These are phyloP conservation scores for Lophochroa leadbeateri DNA, from an alignment of 2,113 vertebrate species.

Conservation along the genomic window DNA sequence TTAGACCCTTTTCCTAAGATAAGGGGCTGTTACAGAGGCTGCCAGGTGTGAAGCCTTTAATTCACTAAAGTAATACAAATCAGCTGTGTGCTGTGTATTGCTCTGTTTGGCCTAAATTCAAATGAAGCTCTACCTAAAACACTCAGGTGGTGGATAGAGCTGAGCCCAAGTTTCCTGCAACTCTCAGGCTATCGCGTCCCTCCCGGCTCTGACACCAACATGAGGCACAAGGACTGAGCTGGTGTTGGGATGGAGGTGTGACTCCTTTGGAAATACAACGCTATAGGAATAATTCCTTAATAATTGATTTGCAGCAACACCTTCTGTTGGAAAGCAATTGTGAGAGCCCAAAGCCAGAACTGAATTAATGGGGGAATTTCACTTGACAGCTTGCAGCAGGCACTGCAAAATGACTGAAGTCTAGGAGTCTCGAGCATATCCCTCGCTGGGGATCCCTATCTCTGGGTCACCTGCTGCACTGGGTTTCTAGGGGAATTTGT, in stretches of 20 bases:
- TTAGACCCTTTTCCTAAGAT: neutral
- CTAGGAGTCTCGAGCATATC: fast-evolving
- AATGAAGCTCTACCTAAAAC: neutral
- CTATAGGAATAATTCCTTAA: neutral
- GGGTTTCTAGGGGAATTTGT: neutral
- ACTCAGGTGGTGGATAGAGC: neutral
- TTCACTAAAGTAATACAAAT: neutral
- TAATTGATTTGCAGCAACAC: neutral
- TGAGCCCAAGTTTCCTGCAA: neutral
- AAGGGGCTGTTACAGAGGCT: neutral
- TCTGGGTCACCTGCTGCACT: fast-evolving
- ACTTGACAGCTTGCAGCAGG: neutral
- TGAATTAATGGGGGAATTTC: neutral
- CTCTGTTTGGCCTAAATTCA: conserved; percentile 10
- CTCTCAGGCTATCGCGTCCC: neutral
- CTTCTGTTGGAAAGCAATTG: neutral
- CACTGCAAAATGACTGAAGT: neutral
- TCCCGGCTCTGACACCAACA: fast-evolving
- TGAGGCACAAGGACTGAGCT: neutral
- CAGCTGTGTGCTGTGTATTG: neutral
- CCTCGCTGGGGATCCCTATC: neutral
- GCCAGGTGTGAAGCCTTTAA: neutral
- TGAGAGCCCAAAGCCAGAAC: neutral
- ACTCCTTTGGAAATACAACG: neutral
- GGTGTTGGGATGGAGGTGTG: neutral